Percentiles rank a stretch among this genome's conserved stretches.
These are phyloP conservation scores for Paguma larvata DNA, from an alignment of 2,797 vertebrate species.

Conservation along the genomic window DNA sequence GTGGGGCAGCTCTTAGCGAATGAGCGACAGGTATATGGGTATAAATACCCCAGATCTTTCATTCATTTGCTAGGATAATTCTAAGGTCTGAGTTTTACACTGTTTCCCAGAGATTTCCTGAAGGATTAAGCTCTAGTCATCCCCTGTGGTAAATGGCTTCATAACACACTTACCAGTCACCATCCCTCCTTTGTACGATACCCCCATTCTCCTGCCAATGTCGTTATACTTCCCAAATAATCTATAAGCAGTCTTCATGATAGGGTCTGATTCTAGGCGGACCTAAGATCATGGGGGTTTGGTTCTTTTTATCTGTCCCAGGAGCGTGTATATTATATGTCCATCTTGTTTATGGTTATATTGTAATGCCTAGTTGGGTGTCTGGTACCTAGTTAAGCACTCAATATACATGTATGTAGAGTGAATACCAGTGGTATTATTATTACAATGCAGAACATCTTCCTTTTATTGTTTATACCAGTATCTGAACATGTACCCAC, in stretches of 20 bases:
- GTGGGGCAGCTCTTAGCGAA: not conserved
- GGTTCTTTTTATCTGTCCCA: not conserved
- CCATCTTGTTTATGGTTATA: not conserved
- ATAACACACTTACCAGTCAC: not conserved
- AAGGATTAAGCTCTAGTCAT: not conserved
- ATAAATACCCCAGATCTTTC: not conserved
- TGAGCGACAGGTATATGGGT: not conserved
- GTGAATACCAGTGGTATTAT: not conserved
- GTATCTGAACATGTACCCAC: not conserved
- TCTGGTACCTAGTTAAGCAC: not conserved
- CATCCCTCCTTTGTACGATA: not conserved
- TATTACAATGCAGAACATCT: not conserved
- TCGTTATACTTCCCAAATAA: not conserved
- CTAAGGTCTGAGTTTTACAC: too few species aligned
- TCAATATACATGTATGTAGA: not conserved
- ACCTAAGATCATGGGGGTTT: not conserved
- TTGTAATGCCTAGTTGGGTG: not conserved
- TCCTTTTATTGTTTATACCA: conserved; percentile 4
- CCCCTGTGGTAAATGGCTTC: not conserved
- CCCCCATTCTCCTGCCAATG: too few species aligned
- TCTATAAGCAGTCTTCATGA: not conserved
- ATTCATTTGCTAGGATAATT: not conserved
- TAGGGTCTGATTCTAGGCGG: not conserved
- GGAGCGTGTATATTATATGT: not conserved
- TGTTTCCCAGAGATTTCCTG: not conserved